Base-by-base conservation (phyloP, 2,797 vertebrate species). In the Dipus sagitta region DNA sequence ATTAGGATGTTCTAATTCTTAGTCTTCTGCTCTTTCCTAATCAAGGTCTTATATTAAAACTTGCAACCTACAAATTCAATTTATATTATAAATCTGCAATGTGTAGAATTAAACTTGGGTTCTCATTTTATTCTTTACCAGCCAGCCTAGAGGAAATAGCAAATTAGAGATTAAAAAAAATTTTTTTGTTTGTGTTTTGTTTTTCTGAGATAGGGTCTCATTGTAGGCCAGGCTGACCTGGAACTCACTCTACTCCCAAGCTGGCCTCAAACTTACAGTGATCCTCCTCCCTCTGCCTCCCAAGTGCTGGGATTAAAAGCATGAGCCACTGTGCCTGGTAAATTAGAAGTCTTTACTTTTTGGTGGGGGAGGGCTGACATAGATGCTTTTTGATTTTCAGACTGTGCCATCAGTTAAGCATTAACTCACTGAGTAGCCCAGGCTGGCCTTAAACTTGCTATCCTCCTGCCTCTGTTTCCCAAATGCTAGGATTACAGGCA, bases 21-120 rank as follows among this genome's bases (percentile, higher is more conserved):
- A 62, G 26, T 91, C 47, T 74, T 84, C 58, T 34, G 70, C 3
- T 64, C 21, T 77, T 86, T 85, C 30, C n/a, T 26, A 64, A 15
- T 79, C 67, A 76, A 17, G 60, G 74, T 64, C 74, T 21, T 28
- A 28, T 26, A 78, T 10, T 30, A 82, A 86, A 84, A 38, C 58
- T 13, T 2, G 47, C 24, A 70, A 90, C 38, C 13, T 47, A 6
- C 70, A 12, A 84, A 84, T 71, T 94, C 74, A 70, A 38, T 82
- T 87, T 65, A 67, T 68, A 38, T 32, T 70, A 10, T n/a, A 90
- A 87, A 82, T 75, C 58, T 91, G 32, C 18, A 89, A 78, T 60
- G 28, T 10, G 30, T n/a, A 58, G 30, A 24, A 32, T 79, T 93
- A 72, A 74, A 52, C 15, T 76, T 86, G 42, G 75, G 12, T n/a